Conservation (phyloP, 2,797 vertebrate genomes). For the Chiroxiphia lanceolata region DNA sequence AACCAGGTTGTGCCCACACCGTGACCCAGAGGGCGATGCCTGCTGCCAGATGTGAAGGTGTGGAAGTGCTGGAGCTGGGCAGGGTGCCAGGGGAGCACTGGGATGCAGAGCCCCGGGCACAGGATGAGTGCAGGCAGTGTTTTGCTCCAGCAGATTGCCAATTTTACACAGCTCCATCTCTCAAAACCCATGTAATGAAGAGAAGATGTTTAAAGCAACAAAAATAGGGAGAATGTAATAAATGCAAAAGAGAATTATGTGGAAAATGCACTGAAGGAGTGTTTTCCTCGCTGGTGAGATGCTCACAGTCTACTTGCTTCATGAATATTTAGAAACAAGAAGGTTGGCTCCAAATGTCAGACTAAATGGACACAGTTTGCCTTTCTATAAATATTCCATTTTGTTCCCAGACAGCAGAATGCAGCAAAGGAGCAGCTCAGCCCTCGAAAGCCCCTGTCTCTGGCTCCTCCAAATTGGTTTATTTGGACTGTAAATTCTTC, state of each 20-base stretch:
- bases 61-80: background rate
- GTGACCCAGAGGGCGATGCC: background rate
- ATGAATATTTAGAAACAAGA: constrained; percentile 67
- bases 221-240: background rate
- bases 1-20: background rate
- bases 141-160: background rate
- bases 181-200: background rate
- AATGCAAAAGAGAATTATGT: background rate
- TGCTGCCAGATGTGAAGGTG: background rate
- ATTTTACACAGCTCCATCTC: background rate
- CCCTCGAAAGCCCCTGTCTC: background rate
- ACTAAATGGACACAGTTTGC: constrained; percentile 35
- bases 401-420: constrained; percentile 29
- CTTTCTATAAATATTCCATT: constrained; percentile 50
- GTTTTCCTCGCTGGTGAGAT: background rate
- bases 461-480: constrained; percentile 27
- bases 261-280: background rate
- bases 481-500: constrained; percentile 57
- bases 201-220: background rate
- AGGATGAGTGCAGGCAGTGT: background rate
- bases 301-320: constrained; percentile 14
- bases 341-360: constrained; percentile 43
- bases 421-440: constrained; percentile 28
- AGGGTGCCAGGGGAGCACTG: background rate
- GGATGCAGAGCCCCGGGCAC: background rate